Evolutionary conservation across 2,888 invertebrate species (phyloP).

Genomic region (Eurytoma adleriae): DNA sequence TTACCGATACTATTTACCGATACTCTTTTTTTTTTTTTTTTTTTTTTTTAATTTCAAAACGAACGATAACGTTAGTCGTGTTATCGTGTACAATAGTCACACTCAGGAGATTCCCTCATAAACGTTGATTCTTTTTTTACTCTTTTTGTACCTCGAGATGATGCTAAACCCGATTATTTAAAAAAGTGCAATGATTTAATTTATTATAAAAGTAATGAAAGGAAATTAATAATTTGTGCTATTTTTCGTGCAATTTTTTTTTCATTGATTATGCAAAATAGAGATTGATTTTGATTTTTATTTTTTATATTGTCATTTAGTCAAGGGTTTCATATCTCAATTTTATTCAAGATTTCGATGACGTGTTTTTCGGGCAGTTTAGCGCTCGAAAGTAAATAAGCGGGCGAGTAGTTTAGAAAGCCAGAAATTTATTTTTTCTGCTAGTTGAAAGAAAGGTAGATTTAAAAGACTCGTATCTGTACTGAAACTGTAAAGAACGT

Average conservation of each 20-base stretch:
- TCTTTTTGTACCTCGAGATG: neutral
- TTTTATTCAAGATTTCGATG: slow-evolving; percentile 9
- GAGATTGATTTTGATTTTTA: neutral
- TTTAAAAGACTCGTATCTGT: slow-evolving; percentile 11
- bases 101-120: slow-evolving; percentile 31
- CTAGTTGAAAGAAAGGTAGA: slow-evolving; percentile 24
- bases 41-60: slow-evolving; percentile 49
- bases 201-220: neutral
- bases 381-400: too few species aligned
- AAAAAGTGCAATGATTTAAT: neutral
- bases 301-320: neutral
- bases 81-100: slow-evolving; percentile 54
- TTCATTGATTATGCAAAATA: neutral
- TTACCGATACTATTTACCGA: too few species aligned
- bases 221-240: neutral
- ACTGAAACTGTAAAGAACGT: slow-evolving; percentile 10
- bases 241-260: neutral
- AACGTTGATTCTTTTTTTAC: slow-evolving; percentile 26
- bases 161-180: slow-evolving; percentile 23
- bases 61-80: slow-evolving; percentile 39
- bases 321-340: slow-evolving; percentile 15
- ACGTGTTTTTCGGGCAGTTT: slow-evolving; percentile 21
- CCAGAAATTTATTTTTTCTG: slow-evolving; percentile 41
- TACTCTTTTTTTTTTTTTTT: too few species aligned
- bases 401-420: too few species aligned